These are phyloP conservation scores for Chironomus tepperi DNA, from an alignment of 1,140 invertebrate genomes.

Conservation along the genomic window DNA sequence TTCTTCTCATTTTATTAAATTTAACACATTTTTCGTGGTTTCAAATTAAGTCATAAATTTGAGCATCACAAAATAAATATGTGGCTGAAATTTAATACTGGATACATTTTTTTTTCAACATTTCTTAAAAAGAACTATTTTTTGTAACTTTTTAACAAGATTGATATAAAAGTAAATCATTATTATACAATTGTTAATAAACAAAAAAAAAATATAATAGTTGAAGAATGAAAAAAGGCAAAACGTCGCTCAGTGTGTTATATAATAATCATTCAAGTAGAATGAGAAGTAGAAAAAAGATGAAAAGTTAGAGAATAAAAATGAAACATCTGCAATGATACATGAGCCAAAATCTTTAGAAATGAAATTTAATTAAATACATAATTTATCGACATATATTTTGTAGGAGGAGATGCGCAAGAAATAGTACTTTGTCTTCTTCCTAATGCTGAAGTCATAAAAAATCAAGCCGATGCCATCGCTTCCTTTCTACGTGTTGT, in stretches of 20 bases:
- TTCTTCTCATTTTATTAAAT: neutral
- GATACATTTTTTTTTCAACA: neutral
- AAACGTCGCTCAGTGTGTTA: too few relatives aligned
- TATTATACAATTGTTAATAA: neutral
- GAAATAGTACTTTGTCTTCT: neutral
- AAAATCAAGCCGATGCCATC: neutral
- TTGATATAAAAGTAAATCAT: neutral
- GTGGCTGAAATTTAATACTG: neutral
- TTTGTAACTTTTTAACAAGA: neutral
- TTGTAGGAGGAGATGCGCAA: conserved; percentile 10
- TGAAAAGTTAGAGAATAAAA: neutral
- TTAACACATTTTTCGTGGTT: neutral
- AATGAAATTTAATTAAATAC: neutral
- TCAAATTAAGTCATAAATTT: neutral
- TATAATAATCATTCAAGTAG: too few relatives aligned
- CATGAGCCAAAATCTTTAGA: too few relatives aligned
- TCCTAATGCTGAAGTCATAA: too few relatives aligned
- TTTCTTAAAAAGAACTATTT: too few relatives aligned
- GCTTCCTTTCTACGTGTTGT: neutral
- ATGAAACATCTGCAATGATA: neutral
- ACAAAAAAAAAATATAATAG: neutral
- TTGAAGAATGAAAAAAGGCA: neutral
- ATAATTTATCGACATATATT: conserved; percentile 4
- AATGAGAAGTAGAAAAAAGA: neutral
- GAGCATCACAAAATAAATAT: conserved; percentile 1